A percentile compares a stretch with the other conserved stretches of the same genome.
phyloP scores from a whole-genome alignment of 2,113 vertebrate species.

The Silurus glanis region DNA sequence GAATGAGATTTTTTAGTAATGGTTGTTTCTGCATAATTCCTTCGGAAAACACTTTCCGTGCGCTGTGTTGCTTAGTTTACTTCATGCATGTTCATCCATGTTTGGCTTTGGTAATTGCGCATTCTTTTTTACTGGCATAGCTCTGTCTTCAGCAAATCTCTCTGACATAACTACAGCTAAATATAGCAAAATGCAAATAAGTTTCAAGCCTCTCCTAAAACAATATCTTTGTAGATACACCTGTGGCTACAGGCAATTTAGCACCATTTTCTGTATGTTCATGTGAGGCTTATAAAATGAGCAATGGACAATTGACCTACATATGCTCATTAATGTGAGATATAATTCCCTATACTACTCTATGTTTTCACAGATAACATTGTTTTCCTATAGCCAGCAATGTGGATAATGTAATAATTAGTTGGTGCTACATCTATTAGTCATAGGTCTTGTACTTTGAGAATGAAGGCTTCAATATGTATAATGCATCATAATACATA shows the following conservation, averaged over 20 bases:
- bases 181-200: neutral
- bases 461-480: neutral
- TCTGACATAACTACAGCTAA: neutral
- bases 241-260: neutral
- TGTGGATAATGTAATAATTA: neutral
- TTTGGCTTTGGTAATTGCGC: neutral
- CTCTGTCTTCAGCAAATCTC: neutral
- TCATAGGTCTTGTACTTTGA: neutral
- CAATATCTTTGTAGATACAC: neutral
- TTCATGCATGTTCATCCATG: neutral
- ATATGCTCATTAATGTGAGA: neutral
- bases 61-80: neutral
- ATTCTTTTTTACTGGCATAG: neutral
- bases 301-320: neutral
- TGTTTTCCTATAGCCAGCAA: neutral
- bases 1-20: neutral
- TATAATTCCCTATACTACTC: too few species aligned
- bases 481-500: neutral
- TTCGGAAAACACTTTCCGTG: neutral
- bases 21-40: neutral
- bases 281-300: neutral
- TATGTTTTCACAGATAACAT: neutral
- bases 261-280: neutral
- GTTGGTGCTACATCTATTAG: neutral
- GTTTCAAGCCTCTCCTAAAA: neutral